phyloP scores from a whole-genome alignment of 2,113 vertebrate genomes.

The Onychostoma macrolepis region DNA sequence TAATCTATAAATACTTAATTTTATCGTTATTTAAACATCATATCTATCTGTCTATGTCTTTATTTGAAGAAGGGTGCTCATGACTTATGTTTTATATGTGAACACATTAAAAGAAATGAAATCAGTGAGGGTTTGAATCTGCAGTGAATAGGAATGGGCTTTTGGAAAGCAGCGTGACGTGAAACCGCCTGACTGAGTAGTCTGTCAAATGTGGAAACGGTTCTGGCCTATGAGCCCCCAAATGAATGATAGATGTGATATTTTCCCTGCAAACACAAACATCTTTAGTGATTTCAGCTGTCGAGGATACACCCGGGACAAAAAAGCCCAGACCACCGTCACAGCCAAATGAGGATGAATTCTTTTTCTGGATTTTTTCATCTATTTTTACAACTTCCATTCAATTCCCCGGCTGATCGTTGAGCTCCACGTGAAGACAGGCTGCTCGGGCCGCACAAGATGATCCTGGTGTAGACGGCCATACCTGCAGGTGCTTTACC shows the following conservation, averaged over 20 bases:
- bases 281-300: constrained; percentile 70
- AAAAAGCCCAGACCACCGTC: constrained; percentile 56
- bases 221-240: constrained; percentile 37
- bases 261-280: constrained; percentile 66
- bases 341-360: constrained; percentile 55
- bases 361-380: constrained; percentile 55
- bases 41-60: not conserved
- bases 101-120: constrained; percentile 41
- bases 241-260: constrained; percentile 64
- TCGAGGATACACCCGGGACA: constrained; percentile 54
- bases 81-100: not conserved
- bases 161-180: constrained; percentile 24
- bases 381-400: constrained; percentile 69
- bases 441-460: constrained; percentile 62
- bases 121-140: constrained; percentile 28
- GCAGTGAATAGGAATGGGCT: constrained; percentile 32
- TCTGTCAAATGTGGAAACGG: constrained; percentile 54
- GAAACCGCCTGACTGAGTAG: constrained; percentile 31
- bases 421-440: constrained; percentile 61
- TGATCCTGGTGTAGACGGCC: constrained; percentile 40
- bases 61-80: not conserved
- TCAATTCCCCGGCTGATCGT: constrained; percentile 60
- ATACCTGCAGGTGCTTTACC: constrained; percentile 57
- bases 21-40: no score
- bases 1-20: no score